Percentiles rank a stretch among this genome's conserved stretches.
These are phyloP conservation scores for Galaxea fascicularis DNA, from an alignment of 92 coral and sea anemone genomes.

Conservation along the genomic window DNA sequence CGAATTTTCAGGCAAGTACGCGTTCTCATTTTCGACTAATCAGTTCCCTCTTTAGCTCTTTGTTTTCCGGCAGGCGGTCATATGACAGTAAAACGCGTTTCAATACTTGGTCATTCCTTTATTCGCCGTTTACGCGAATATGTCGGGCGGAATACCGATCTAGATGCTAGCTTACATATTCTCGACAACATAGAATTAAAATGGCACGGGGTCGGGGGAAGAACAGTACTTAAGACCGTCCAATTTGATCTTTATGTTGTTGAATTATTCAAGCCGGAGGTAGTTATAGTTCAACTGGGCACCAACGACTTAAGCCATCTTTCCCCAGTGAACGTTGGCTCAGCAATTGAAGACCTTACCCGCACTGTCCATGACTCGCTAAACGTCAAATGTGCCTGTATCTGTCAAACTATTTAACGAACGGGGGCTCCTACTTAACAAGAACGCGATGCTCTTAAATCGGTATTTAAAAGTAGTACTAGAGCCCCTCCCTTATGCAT, in stretches of 20 bases:
- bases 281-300: background rate
- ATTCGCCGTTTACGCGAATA: too few species aligned
- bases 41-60: too few species aligned
- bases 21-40: too few species aligned
- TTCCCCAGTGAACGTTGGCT: background rate
- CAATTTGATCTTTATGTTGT: too few species aligned
- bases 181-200: background rate
- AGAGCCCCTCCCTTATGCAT: slow-evolving; percentile 27
- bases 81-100: too few species aligned
- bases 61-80: too few species aligned
- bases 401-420: background rate
- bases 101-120: too few species aligned
- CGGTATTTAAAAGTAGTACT: slow-evolving; percentile 20
- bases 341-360: background rate
- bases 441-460: background rate
- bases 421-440: slow-evolving; percentile 8
- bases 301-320: background rate
- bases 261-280: too few species aligned
- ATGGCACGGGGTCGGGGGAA: background rate
- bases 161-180: too few species aligned
- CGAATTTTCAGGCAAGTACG: too few species aligned
- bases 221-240: background rate
- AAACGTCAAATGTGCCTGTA: background rate
- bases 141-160: too few species aligned
- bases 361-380: background rate